Evolutionary conservation across 2,888 invertebrate genomes (phyloP), one percentile per base, ranked within the genome.

Genomic region (Andrena camellia): DNA sequence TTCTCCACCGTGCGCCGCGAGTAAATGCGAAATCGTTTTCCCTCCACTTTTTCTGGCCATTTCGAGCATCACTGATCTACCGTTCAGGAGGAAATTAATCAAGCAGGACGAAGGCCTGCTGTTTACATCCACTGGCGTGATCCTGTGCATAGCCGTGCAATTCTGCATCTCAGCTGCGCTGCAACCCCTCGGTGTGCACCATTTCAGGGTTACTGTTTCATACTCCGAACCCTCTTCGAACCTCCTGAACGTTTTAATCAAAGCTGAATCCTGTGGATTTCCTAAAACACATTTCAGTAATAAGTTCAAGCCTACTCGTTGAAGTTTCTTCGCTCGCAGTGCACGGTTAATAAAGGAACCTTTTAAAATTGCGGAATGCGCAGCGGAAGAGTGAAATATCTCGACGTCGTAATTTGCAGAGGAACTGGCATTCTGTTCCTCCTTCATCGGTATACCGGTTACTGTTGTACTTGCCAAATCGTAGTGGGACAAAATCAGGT

Each of bases 401-500:
- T 99, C 99, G 0, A 99, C 99, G 93, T 99, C 99, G 92, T 99
- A 99, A 94, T 99, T 99, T 0, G 99, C 98, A 76, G 99, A 99
- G 0, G 98, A 98, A 93, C 98, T 98, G 0, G 99, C 99, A 94
- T 99, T 99, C 95, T 99, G 99, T 94, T 99, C 99, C 94, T 99
- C 99, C 95, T 99, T 99, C 99, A 99, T 99, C 1, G 99, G 99
- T 90, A 99, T 99, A 3, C 99, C 98, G 6, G 99, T 99, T 0
- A 99, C 99, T 0, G 99, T 99, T 0, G 99, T 99, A 78, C 98
- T 98, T 0, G 98, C 97, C 63, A 99, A 95, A 92, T 97, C 96
- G 90, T 98, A 99, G 93, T 99, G 99, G 2, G 97, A 96, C 88
- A 98, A 93, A 86, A 97, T 97, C 7, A 98, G 94, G 64, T 97